phyloP scores from a whole-genome alignment of 2,797 vertebrate species.

The Euthynnus affinis region DNA sequence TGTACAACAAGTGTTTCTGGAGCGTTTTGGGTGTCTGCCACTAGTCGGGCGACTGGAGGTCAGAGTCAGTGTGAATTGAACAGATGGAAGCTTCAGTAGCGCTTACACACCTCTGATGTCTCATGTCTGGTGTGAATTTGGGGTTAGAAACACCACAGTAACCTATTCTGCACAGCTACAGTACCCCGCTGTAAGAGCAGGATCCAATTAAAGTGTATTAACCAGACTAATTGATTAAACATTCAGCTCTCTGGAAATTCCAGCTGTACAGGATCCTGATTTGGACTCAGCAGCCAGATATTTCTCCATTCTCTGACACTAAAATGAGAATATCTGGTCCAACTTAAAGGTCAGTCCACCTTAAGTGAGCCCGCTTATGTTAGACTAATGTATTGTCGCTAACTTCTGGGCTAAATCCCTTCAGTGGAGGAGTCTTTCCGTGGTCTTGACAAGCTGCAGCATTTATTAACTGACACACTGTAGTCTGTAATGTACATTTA shows the following conservation, averaged over 20 bases:
- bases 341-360: too few species aligned
- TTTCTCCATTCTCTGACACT: too few species aligned
- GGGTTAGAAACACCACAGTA: not conserved
- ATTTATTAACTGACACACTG: too few species aligned
- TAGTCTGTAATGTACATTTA: too few species aligned
- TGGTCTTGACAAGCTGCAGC: too few species aligned
- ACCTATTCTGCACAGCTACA: not conserved
- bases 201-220: slow-evolving; percentile 3
- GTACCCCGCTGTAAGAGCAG: too few species aligned
- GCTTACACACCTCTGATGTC: not conserved
- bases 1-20: not conserved
- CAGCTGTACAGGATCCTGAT: not conserved
- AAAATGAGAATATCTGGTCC: too few species aligned
- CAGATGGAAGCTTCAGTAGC: not conserved
- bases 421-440: too few species aligned
- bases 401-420: too few species aligned
- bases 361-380: too few species aligned
- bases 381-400: too few species aligned
- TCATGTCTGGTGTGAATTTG: slow-evolving; percentile 35
- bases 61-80: not conserved
- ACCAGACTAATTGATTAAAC: not conserved
- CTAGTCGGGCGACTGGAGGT: not conserved
- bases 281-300: not conserved
- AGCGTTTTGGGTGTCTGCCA: not conserved
- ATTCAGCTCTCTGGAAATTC: not conserved